Evolutionary conservation across 2,113 vertebrate genomes (phyloP), one percentile per base, ranked within the genome.

Genomic region (Sarotherodon lohbergeri): DNA sequence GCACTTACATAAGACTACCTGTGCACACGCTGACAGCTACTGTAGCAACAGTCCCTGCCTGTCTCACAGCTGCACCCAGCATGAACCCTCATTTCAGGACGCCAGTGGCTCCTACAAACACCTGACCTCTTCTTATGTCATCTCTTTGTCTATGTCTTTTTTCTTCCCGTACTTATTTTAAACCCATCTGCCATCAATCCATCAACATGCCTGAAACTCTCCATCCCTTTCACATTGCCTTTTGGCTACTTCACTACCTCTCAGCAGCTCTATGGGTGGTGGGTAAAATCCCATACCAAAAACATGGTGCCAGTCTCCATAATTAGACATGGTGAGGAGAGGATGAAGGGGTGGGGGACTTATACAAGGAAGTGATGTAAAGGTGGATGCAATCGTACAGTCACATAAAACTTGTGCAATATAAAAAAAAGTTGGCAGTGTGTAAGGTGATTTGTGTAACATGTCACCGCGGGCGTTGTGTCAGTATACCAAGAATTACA

Each of bases 1-100:
- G 83, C n/a, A 7, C 82, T 96, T 95, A 87, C 80, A 63, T 90
- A 95, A 96, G 89, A 73, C 80, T 92, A 93, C 93, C 92, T 93
- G 90, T 80, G 71, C 85, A 91, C 86, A 90, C 52, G 81, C 81
- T 73, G 84, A 57, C 52, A 48, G 85, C 34, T 83, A 36, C 73
- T 73, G 79, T 46, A 71, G 82, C 71, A 48, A 46, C 14, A 32
- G 79, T 52, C 71, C 57, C n/a, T 10, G 24, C 17, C 19, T 55
- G 52, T 32, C 59, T 84, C 59, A 79, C 85, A 82, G 68, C 79
- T 91, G 87, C 85, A 86, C 50, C 29, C 80, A 73, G 36, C 59
- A 17, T 81, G 83, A 86, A 79, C 29, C 59, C 19, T 87, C 56
- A 82, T 76, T 50, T 66, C 48, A 73, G 81, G 63, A 87, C 46